Evolutionary conservation across 2,797 vertebrate species (phyloP).

Genomic region (Sebastes variabilis): DNA sequence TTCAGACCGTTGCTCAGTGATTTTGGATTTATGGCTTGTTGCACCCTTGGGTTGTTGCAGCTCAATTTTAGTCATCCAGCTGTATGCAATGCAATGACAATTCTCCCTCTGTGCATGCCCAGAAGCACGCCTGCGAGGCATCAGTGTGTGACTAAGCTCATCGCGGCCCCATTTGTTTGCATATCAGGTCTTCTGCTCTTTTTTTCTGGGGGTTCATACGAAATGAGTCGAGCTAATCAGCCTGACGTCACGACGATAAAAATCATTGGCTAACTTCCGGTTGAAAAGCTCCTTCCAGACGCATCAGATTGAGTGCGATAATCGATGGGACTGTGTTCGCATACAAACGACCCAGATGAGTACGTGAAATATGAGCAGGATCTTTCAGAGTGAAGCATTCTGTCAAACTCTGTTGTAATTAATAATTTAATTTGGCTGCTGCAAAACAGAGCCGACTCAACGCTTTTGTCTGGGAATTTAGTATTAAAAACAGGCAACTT

Average conservation of each 20-base stretch:
- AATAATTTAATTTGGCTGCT: conserved; percentile 5
- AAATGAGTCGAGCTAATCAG: conserved; percentile 7
- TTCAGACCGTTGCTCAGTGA: neutral
- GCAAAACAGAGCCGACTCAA: neutral
- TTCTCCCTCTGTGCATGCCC: conserved; percentile 2
- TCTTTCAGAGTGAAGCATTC: neutral
- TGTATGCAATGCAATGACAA: neutral
- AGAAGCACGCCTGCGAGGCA: conserved; percentile 1
- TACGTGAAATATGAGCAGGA: neutral
- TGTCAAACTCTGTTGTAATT: conserved; percentile 35
- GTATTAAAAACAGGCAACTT: neutral
- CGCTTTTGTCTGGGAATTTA: neutral
- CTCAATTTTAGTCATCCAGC: conserved; percentile 23
- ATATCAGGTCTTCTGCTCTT: neutral
- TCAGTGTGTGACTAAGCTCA: conserved; percentile 21
- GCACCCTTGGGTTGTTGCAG: conserved; percentile 8
- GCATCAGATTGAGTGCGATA: conserved; percentile 12
- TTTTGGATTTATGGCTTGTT: conserved; percentile 14
- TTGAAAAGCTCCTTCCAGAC: neutral
- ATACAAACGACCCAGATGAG: neutral
- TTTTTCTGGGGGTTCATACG: neutral
- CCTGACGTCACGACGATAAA: conserved; percentile 9
- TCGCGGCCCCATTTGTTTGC: conserved; percentile 8
- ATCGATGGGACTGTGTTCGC: conserved; percentile 13
- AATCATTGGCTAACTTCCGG: neutral